Evolutionary conservation across 2,797 vertebrate genomes (phyloP), one percentile per base, ranked within the genome.

Genomic region (Ctenosaura bakeri): DNA sequence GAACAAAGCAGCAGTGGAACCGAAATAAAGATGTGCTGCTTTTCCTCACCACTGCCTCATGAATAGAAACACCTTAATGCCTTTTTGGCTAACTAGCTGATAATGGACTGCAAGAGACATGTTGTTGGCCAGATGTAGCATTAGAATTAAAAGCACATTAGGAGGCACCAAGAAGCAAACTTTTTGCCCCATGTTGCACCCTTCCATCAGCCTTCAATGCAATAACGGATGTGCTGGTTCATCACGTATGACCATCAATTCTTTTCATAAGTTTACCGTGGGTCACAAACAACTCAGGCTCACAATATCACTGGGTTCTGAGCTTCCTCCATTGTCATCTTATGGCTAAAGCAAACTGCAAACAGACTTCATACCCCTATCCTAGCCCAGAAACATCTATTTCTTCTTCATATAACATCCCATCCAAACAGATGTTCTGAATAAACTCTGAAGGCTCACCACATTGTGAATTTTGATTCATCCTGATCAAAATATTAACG

Each of bases 1-100:
- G 97, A 98, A 97, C 97, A 97, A 97, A 98, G 96, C 96, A 91
- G 95, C 42, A 18, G 90, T 94, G 94, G 94, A 96, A 95, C 92
- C 92, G 94, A 96, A 97, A 96, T 96, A 96, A 95, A 97, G 94
- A 93, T 92, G 83, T 79, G 91, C 94, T 95, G 96, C 95, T 94
- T 92, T 95, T 93, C 91, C 94, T 95, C 93, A 92, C 94, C 95
- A 92, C 92, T 95, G 95, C 90, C 95, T 96, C 93, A 80, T 95
- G 95, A 94, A 96, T 95, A 94, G 90, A 95, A 97, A 94, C 92
- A 94, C 94, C 93, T 93, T 95, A 8, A 38, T 88, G 93, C 91
- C 89, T 95, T 93, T 89, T 92, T 97, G 94, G 91, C 91, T 94
- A 94, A 93, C 89, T 79, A 94, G 92, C 91, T 95, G 95, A 94